Base-by-base conservation (phyloP, 2,888 invertebrate genomes). In the Agonopterix subpropinquella region DNA sequence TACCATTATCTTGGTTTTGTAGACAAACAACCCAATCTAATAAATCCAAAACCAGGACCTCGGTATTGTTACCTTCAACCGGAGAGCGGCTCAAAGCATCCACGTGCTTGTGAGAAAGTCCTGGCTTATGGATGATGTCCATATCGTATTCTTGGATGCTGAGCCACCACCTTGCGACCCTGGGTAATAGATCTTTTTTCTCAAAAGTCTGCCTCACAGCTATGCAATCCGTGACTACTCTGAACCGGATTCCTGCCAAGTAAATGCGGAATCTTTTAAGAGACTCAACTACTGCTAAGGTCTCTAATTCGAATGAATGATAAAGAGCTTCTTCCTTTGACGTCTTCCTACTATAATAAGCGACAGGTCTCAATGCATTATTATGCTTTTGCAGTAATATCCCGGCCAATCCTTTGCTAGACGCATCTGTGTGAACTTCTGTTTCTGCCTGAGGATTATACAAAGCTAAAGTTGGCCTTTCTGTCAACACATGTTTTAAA, bases 401-500 rank as follows among this genome's bases (percentile, higher is more conserved):
- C 3, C 62, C 62, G 9, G 68, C 72, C 39, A 65, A 56, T 0
- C 72, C 72, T 5, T 48, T 74, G 70, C 5, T 72, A n/a, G n/a
- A n/a, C n/a, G n/a, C n/a, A n/a, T n/a, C n/a, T n/a, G n/a, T n/a
- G n/a, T n/a, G n/a, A n/a, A n/a, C 45, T 52, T 73, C 65, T 9
- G 65, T 65, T 42, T 47, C 50, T 2, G 52, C 47, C 1, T 49
- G 49, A 9, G 62, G 65, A 41, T 67, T 53, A 49, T 65, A 77
- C 4, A 75, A 51, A 2, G 62, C 54, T 18, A 75, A 51, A 18
- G 70, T 57, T 0, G 61, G 60, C 36, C 58, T 11, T 5, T 43
- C 43, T 2, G 41, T 43, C 35, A 58, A 44, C 42, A 47, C 50
- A 8, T 35, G 11, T 42, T 58, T 58, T 8, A 58, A 11, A 36